Percentiles rank a stretch among this genome's conserved stretches.
Evolutionary conservation across 2,888 invertebrate genomes (phyloP).

Genomic region (Graphium colonna): DNA sequence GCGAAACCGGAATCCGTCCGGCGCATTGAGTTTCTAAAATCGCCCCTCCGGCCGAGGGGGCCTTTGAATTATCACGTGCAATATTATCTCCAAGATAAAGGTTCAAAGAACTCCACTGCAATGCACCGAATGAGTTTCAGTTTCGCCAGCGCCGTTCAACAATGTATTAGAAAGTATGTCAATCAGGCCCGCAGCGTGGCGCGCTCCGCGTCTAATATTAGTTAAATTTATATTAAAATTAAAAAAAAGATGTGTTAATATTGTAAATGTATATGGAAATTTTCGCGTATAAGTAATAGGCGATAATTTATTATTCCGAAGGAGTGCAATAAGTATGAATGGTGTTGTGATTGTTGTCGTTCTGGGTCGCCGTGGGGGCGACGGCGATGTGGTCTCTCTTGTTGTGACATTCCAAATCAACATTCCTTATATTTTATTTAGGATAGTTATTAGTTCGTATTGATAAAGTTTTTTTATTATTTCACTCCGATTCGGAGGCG

Average conservation of each 20-base stretch:
- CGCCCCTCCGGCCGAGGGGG: constrained; percentile 20
- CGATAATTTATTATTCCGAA: constrained; percentile 71
- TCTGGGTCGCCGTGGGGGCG: constrained; percentile 44
- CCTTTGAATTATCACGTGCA: constrained; percentile 33
- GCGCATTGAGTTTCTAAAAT: constrained; percentile 39
- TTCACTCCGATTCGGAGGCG: constrained; percentile 30
- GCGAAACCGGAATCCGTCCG: constrained; percentile 53
- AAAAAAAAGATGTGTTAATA: constrained; percentile 74
- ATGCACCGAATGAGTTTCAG: constrained; percentile 53
- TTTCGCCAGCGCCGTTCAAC: constrained; percentile 34
- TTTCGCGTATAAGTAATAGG: constrained; percentile 65
- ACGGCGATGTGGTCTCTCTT: constrained; percentile 35
- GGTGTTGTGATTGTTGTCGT: constrained; percentile 76
- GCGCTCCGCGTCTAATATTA: constrained; percentile 65
- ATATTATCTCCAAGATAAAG: constrained; percentile 31
- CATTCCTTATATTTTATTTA: constrained; percentile 55
- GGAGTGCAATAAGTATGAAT: constrained; percentile 78
- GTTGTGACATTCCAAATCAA: constrained; percentile 65
- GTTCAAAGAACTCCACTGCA: constrained; percentile 29
- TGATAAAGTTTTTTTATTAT: constrained; percentile 31
- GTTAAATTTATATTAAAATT: constrained; percentile 73
- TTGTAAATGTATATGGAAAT: constrained; percentile 73
- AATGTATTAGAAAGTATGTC: constrained; percentile 20
- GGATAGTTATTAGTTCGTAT: constrained; percentile 33
- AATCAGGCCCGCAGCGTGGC: constrained; percentile 37